Percentiles rank a stretch among this genome's conserved stretches.
phyloP scores from a whole-genome alignment of 2,797 vertebrate species.

The Dicrostonyx torquatus region DNA sequence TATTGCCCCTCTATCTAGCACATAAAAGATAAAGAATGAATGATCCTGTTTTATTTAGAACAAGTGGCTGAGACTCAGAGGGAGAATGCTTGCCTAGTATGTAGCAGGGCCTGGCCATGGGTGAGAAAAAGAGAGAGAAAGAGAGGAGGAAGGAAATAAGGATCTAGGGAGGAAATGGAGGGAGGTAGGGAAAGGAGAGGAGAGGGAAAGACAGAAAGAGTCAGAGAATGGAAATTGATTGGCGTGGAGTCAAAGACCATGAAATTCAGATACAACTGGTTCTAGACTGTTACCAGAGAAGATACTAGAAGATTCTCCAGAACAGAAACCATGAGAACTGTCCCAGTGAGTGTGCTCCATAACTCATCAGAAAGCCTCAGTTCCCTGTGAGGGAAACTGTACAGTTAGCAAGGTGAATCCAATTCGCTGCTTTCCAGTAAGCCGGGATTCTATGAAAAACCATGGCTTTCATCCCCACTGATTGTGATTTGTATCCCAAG shows the following conservation, averaged over 20 bases:
- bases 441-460: slow-evolving; percentile 14
- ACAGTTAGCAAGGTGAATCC: background rate
- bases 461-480: background rate
- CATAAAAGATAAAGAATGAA: background rate
- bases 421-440: background rate
- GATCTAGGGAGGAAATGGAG: too few relatives aligned
- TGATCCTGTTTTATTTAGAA: background rate
- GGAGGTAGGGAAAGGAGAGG: background rate
- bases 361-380: slow-evolving; percentile 74
- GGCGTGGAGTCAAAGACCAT: slow-evolving; percentile 84
- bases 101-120: background rate
- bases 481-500: slow-evolving; percentile 31
- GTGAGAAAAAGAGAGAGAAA: background rate
- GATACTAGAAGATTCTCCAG: slow-evolving; percentile 91
- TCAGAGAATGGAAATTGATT: background rate
- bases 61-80: background rate
- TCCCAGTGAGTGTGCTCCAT: slow-evolving; percentile 85
- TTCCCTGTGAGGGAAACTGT: slow-evolving; percentile 60
- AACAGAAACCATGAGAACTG: slow-evolving; percentile 90
- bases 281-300: slow-evolving; percentile 92
- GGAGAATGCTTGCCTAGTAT: background rate
- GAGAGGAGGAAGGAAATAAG: background rate
- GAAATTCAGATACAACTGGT: slow-evolving; percentile 91
- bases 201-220: background rate
- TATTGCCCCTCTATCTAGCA: slow-evolving; percentile 77